Evolutionary conservation across 2,113 vertebrate species (phyloP).

Genomic region (Silurus glanis): DNA sequence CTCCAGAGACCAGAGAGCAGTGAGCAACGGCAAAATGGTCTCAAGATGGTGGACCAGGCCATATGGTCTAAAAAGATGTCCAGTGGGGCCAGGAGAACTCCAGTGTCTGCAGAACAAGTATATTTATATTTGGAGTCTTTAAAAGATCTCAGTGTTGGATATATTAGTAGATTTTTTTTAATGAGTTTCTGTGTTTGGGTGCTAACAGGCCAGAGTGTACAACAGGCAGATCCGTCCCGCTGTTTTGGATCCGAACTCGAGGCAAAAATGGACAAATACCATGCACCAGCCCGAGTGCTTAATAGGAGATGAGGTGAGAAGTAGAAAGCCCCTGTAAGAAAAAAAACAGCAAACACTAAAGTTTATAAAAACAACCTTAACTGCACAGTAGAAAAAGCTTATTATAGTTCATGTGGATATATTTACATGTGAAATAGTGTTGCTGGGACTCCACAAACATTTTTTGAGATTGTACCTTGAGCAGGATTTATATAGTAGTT

Average conservation of each 20-base stretch:
- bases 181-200: slow-evolving; percentile 8
- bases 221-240: slow-evolving; percentile 94
- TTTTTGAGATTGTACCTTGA: not conserved
- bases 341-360: not conserved
- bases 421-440: not conserved
- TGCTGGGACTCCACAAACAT: not conserved
- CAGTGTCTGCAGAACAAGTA: slow-evolving; percentile 94
- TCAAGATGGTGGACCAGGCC: slow-evolving; percentile 99
- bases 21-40: slow-evolving; percentile 95
- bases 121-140: not conserved
- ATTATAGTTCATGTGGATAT: not conserved
- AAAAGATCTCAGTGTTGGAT: not conserved
- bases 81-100: slow-evolving; percentile 89
- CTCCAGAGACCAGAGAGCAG: slow-evolving; percentile 89
- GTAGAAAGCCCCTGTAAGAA: not conserved
- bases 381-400: not conserved
- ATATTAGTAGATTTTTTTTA: not conserved
- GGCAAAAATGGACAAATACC: slow-evolving; percentile 93
- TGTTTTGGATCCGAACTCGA: slow-evolving; percentile 87
- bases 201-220: slow-evolving; percentile 83
- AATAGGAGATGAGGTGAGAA: slow-evolving; percentile 92
- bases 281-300: slow-evolving; percentile 86
- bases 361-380: not conserved
- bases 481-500: not conserved
- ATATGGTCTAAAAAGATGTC: slow-evolving; percentile 99